Base-by-base conservation (phyloP, 2,888 invertebrate genomes). In the Cepaea hortensis region DNA sequence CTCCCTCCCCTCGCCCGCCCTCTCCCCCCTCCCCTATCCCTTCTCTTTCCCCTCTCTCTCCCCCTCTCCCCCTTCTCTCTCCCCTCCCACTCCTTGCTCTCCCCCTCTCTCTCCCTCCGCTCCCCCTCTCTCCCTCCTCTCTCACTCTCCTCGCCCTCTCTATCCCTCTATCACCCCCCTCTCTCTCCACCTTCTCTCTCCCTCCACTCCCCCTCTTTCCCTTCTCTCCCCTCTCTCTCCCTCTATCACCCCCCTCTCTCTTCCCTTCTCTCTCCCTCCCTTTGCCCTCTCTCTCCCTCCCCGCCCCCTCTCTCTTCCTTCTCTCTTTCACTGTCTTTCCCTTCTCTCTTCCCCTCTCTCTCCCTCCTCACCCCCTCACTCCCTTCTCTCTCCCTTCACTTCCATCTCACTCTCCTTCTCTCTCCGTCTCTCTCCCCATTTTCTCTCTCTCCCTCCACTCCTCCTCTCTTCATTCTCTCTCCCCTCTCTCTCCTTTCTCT, bases 381-480 rank as follows among this genome's bases (percentile, higher is more conserved):
- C 15, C 61, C 75, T 9, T 75, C 62, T 84, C 55, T 75, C n/a
- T 35, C 23, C 73, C 23, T 75, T 73, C 73, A 3, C 55, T 75
- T 83, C 73, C 72, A 70, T 83, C 73, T 83, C 73, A 72, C 73
- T 83, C 73, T 83, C 73, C 20, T 83, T 3, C 20, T 23, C 35
- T 73, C 73, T 73, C 73, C 20, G 15, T 73, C 73, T 73, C 73
- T 73, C 73, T 73, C 73, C 20, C 73, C 20, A 2, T 73, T n/a
- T 3, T n/a, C 20, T n/a, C 20, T n/a, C 20, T 1, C 13, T n/a
- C 20, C 73, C 20, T n/a, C 20, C 73, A 18, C 73, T 73, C 73
- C 20, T 3, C 20, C 73, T 73, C 73, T 73, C 73, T 73, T n/a
- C 13, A 11, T n/a, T 73, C 35, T 73, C 65, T 65, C 65, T 65